phyloP scores from a whole-genome alignment of 2,113 vertebrate species.

The Psittacula cyanocephala region DNA sequence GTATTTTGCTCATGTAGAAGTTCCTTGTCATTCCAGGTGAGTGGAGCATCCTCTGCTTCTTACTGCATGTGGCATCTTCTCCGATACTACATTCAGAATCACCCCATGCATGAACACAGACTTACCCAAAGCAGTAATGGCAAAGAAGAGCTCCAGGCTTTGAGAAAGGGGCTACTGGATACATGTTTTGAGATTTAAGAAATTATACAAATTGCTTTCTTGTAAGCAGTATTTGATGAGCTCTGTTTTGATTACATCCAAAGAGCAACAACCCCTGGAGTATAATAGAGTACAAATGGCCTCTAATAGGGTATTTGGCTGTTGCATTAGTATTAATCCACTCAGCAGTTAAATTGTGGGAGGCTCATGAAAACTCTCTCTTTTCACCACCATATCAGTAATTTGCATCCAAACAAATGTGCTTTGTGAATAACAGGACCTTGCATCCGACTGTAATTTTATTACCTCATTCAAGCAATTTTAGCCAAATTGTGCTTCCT shows the following conservation, averaged over 20 bases:
- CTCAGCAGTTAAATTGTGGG: not conserved
- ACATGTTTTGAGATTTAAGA: not conserved
- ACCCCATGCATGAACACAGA: rapidly evolving
- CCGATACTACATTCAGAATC: not conserved
- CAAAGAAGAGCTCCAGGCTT: not conserved
- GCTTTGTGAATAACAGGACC: not conserved
- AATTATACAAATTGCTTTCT: not conserved
- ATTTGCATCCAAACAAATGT: constrained; percentile 38
- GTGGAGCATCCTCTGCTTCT: not conserved
- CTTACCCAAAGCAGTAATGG: not conserved
- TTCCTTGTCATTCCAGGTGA: not conserved
- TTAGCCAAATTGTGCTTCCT: not conserved
- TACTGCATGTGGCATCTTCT: rapidly evolving
- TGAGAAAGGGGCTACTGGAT: not conserved
- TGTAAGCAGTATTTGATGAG: not conserved
- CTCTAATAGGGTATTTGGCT: constrained; percentile 29
- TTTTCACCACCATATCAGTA: constrained; percentile 15
- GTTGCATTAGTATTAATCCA: constrained; percentile 2
- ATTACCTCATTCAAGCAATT: not conserved
- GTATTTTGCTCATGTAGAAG: not conserved
- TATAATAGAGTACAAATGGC: not conserved
- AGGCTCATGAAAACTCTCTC: constrained; percentile 35
- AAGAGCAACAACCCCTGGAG: not conserved
- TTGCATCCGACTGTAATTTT: not conserved
- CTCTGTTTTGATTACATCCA: not conserved